Evolutionary conservation across 2,888 invertebrate genomes (phyloP).

Genomic region (Megamerina dolium): DNA sequence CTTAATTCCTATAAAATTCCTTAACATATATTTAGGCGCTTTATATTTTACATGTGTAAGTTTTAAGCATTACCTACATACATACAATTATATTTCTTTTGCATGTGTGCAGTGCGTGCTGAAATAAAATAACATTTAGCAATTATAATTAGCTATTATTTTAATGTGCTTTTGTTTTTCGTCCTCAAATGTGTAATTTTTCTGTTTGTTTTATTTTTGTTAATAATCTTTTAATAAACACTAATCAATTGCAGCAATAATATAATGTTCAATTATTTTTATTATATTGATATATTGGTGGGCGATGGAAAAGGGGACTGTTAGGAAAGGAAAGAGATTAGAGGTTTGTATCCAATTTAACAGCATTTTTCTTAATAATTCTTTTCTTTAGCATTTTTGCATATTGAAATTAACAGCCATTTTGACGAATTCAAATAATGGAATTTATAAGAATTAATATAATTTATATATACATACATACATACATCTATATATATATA

Average conservation of each 20-base stretch:
- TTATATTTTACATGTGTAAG: background rate
- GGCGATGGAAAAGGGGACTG: too few species aligned
- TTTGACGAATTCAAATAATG: conserved; percentile 42
- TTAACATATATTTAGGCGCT: background rate
- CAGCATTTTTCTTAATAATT: conserved; percentile 17
- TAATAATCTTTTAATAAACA: conserved; percentile 9
- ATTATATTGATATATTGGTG: too few species aligned
- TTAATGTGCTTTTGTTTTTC: too few species aligned
- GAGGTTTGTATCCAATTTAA: conserved; percentile 10
- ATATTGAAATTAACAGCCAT: conserved; percentile 49
- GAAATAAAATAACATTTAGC: conserved; percentile 16
- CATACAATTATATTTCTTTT: background rate
- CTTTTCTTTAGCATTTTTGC: conserved; percentile 28
- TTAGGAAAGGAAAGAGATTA: too few species aligned
- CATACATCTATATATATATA: too few species aligned
- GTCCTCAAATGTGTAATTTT: too few species aligned
- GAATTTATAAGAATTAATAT: conserved; percentile 11
- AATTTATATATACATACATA: too few species aligned
- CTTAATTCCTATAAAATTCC: background rate
- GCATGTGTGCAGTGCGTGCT: conserved; percentile 7
- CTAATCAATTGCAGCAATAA: conserved; percentile 9
- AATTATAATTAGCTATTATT: conserved; percentile 18
- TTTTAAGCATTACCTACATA: background rate
- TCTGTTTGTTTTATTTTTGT: too few species aligned
- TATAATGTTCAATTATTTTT: too few species aligned